A percentile compares a stretch with the other conserved stretches of the same genome.
These are phyloP conservation scores for Scolopax mira DNA, from an alignment of 2,113 vertebrate genomes.

Conservation along the genomic window DNA sequence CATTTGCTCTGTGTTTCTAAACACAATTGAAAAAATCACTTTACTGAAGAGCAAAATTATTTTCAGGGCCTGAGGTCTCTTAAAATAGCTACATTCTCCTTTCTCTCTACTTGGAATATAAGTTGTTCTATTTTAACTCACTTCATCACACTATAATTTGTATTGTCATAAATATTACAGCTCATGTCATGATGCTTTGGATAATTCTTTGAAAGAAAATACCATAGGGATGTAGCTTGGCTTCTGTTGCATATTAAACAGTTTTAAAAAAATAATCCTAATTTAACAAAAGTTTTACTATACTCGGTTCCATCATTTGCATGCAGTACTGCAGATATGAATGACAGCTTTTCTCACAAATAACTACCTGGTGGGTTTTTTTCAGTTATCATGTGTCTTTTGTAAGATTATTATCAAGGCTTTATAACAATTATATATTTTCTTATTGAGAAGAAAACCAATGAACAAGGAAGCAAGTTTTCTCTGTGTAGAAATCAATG, in stretches of 20 bases:
- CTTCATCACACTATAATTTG: background rate
- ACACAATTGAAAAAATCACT: background rate
- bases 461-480: background rate
- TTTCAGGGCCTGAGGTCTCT: background rate
- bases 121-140: background rate
- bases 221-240: no score
- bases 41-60: background rate
- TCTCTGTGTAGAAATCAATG: background rate
- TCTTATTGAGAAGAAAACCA: background rate
- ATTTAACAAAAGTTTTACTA: background rate
- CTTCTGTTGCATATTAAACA: background rate
- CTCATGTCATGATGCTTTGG: background rate
- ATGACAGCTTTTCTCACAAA: background rate
- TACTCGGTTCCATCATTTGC: background rate
- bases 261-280: background rate
- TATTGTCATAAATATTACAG: background rate
- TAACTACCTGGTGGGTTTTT: background rate
- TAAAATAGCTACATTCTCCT: background rate
- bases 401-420: background rate
- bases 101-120: background rate
- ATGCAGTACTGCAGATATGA: background rate
- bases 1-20: background rate
- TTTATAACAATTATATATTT: background rate
- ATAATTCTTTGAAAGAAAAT: background rate
- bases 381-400: background rate